A percentile compares a stretch with the other conserved stretches of the same genome.
Conservation (phyloP, 2,113 vertebrate genomes). For the Centrocercus urophasianus region DNA sequence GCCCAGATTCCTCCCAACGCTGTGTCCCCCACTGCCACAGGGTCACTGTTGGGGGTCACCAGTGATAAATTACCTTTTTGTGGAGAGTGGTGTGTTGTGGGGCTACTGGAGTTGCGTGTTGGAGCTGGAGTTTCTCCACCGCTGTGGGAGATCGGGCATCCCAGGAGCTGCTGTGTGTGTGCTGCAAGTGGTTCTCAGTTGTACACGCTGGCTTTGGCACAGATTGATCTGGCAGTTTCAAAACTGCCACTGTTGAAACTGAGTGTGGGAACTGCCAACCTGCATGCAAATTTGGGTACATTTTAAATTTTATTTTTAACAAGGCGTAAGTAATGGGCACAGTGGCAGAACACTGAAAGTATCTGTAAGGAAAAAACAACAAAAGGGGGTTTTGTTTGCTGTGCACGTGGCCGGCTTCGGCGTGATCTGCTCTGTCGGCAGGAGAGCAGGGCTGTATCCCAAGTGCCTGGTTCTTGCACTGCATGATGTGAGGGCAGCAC, state of each 20-base stretch:
- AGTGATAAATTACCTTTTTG: too few species aligned
- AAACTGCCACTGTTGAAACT: background rate
- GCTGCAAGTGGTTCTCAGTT: background rate
- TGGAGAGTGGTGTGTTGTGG: too few species aligned
- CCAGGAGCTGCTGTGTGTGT: background rate
- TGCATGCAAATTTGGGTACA: constrained; percentile 25
- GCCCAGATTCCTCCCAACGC: too few species aligned
- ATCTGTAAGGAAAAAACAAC: background rate
- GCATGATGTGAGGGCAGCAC: fast-evolving
- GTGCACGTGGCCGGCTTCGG: background rate
- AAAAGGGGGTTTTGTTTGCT: background rate
- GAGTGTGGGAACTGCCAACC: background rate
- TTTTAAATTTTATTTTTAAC: background rate
- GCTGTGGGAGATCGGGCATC: background rate
- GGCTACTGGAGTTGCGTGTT: too few species aligned
- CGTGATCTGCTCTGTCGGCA: fast-evolving
- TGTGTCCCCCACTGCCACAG: too few species aligned
- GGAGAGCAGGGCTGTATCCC: background rate
- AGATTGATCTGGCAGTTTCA: background rate
- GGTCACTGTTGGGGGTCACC: too few species aligned
- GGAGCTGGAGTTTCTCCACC: background rate
- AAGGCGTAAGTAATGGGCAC: background rate
- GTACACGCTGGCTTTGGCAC: background rate
- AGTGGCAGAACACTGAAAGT: background rate
- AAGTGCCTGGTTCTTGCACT: fast-evolving